Base-by-base conservation (phyloP, 2,113 vertebrate genomes). In the Mormyrus lacerda region DNA sequence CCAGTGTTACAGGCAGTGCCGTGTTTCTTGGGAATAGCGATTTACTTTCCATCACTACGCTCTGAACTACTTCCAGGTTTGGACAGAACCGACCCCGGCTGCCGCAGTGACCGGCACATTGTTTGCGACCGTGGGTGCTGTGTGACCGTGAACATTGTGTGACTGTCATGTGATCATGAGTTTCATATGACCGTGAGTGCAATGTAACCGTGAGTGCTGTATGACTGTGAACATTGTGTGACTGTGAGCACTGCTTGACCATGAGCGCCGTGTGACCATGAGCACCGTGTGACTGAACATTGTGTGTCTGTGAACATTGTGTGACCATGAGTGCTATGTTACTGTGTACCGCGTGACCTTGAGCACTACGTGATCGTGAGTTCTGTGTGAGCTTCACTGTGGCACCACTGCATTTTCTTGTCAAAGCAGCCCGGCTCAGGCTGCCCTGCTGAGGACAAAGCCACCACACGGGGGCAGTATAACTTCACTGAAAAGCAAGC, bases 401-500 rank as follows among this genome's bases (percentile, higher is more conserved):
- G 55, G 55, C 55, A 10, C 55, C 24, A 3, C 24, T 61, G 55
- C 7, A 9, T 9, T 61, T 61, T 8, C 17, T 58, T 21, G 53
- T 24, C 53, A 58, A 58, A 58, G 21, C 19, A 21, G 53, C 21
- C 21, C 21, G 3, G 79, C 44, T 42, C 13, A 45, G 39, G 15
- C 13, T 73, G n/a, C n/a, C 31, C 13, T 35, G n/a, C 65, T 50
- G 45, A 27, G 10, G 84, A 1, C n/a, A 27, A n/a, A 85, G 11
- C 84, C 48, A 87, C 85, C 50, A 87, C 85, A 87, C 15, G 21
- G 85, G 45, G 85, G 48, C 85, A 87, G 85, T 87, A 27, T 55
- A 31, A 87, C 50, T 17, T 39, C 50, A 87, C n/a, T 42, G 48
- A 35, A 87, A 50, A 19, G 15, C 27, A 39, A 35, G 15, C 73